Conservation (phyloP, 2,888 invertebrate genomes). For the Lasioglossum lativentre region DNA sequence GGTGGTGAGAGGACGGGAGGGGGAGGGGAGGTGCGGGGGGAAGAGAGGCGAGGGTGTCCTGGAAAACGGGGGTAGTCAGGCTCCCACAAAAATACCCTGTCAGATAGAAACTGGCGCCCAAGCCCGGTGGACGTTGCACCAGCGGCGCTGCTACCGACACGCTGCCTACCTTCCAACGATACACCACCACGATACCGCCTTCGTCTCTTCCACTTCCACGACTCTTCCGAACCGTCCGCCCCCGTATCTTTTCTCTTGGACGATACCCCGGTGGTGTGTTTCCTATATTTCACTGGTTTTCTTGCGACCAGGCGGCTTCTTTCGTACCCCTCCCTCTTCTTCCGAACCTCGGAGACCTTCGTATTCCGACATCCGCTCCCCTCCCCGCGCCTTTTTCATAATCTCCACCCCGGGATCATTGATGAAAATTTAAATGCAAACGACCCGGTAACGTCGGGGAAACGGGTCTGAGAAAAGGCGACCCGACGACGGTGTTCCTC, state of each 20-base stretch:
- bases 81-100: constrained; percentile 79
- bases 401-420: constrained; percentile 33
- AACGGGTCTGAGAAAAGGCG: constrained; percentile 30
- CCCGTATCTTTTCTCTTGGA: constrained; percentile 29
- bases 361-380: not conserved
- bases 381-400: not conserved
- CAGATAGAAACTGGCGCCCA: constrained; percentile 78
- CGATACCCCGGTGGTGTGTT: constrained; percentile 15
- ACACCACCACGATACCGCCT: constrained; percentile 43
- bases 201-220: constrained; percentile 22
- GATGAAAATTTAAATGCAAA: constrained; percentile 34
- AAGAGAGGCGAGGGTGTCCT: constrained; percentile 33
- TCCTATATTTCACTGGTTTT: constrained; percentile 19
- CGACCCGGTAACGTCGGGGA: not conserved
- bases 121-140: constrained; percentile 71
- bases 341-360: not conserved
- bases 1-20: not conserved
- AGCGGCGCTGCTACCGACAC: constrained; percentile 28
- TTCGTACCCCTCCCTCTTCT: not conserved
- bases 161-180: constrained; percentile 27
- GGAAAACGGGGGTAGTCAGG: constrained; percentile 68
- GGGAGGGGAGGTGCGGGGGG: constrained; percentile 11
- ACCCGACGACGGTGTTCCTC: constrained; percentile 11
- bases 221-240: not conserved
- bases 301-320: not conserved